Evolutionary conservation across 2,888 invertebrate genomes (phyloP).

Genomic region (Lissocephala sabroskyi): DNA sequence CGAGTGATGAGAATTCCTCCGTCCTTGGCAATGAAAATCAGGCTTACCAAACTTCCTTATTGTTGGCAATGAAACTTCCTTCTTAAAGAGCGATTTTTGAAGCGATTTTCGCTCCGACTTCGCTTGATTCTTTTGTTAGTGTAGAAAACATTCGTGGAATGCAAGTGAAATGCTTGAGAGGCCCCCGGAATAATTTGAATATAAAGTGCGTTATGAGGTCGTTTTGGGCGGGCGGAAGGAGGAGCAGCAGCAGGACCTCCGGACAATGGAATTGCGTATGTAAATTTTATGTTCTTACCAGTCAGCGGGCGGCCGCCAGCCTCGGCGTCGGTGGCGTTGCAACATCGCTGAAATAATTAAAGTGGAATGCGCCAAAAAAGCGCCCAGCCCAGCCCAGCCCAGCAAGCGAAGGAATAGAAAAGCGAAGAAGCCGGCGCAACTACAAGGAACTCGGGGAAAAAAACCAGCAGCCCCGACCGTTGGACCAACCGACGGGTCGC

Average conservation of each 20-base stretch:
- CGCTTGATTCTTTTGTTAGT: too few relatives aligned
- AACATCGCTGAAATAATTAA: conserved; percentile 63
- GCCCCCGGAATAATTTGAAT: conserved; percentile 33
- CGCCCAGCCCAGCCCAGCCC: too few relatives aligned
- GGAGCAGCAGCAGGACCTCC: neutral
- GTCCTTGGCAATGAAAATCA: too few relatives aligned
- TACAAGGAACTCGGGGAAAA: neutral
- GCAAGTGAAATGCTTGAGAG: conserved; percentile 37
- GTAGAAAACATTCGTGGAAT: conserved; percentile 4
- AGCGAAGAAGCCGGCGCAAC: neutral
- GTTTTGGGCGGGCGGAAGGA: neutral
- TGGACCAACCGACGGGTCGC: conserved; percentile 3
- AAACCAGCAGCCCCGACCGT: conserved; percentile 23
- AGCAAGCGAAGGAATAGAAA: too few relatives aligned
- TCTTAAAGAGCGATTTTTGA: too few relatives aligned
- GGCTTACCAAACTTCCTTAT: too few relatives aligned
- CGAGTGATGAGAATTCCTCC: too few relatives aligned
- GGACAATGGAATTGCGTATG: conserved; percentile 67
- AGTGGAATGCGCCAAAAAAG: conserved; percentile 45
- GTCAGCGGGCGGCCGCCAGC: neutral
- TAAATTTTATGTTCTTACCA: conserved; percentile 66
- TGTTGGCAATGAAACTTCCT: too few relatives aligned
- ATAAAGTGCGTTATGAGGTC: conserved; percentile 57
- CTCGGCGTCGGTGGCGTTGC: conserved; percentile 33
- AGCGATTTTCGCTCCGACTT: too few relatives aligned